Evolutionary conservation across 2,797 vertebrate species (phyloP).

Genomic region (Dallia pectoralis): DNA sequence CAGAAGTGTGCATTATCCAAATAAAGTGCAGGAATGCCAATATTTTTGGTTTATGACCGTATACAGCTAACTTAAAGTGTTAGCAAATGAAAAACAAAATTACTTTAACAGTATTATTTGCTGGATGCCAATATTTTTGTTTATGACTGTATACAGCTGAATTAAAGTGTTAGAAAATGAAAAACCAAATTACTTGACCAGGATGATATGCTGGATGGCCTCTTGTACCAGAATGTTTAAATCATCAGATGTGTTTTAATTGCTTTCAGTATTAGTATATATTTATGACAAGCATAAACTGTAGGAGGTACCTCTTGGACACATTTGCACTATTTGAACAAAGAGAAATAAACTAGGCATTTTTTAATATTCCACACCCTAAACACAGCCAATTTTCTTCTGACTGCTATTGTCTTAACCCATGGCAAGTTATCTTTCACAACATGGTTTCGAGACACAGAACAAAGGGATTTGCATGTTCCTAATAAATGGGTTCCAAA

Average conservation of each 20-base stretch:
- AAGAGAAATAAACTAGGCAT: slow-evolving; percentile 22
- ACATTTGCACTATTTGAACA: slow-evolving; percentile 8
- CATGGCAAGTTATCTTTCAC: slow-evolving; percentile 16
- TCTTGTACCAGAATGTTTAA: background rate
- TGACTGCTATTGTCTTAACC: background rate
- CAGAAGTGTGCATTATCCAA: too few relatives aligned
- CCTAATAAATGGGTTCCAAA: background rate
- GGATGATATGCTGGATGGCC: background rate
- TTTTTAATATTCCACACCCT: slow-evolving; percentile 9
- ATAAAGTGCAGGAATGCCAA: too few relatives aligned
- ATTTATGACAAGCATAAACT: background rate
- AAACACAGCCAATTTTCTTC: background rate
- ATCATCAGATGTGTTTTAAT: background rate
- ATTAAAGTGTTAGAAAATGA: background rate
- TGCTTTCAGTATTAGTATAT: background rate
- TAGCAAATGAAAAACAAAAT: background rate
- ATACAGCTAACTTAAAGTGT: background rate
- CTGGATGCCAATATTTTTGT: background rate
- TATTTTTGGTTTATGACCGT: too few relatives aligned
- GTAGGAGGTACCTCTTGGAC: background rate
- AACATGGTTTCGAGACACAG: background rate
- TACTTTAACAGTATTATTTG: background rate
- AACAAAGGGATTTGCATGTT: background rate
- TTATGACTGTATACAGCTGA: too few relatives aligned
- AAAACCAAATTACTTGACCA: background rate